Evolutionary conservation across 2,797 vertebrate genomes (phyloP), one percentile per base, ranked within the genome.

Genomic region (Falco cherrug): DNA sequence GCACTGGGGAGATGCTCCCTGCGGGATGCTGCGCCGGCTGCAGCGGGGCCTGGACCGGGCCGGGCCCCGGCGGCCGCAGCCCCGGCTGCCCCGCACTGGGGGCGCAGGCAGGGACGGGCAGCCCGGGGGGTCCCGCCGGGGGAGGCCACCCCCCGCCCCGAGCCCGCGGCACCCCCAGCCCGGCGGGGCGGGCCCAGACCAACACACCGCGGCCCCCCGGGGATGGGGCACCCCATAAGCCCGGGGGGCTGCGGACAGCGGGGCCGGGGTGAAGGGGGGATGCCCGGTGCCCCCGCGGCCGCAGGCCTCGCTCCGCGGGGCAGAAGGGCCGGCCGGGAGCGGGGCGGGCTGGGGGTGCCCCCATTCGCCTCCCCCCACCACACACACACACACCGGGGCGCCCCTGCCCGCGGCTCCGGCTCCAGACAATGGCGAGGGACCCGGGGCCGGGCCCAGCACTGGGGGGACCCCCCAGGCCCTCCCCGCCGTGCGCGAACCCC

Each of bases 371-470:
- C n/a, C 35, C 48, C n/a, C n/a, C n/a, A n/a, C n/a, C n/a, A n/a
- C n/a, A n/a, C n/a, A n/a, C n/a, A n/a, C n/a, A n/a, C n/a, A n/a
- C n/a, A n/a, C n/a, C n/a, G n/a, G 24, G 13, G 43, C 21, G 53
- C 77, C 63, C 53, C 91, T 74, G 51, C 41, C 91, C 71, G 37
- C 60, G 35, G 59, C 79, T 84, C 51, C 71, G 21, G 69, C 67
- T 67, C 41, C 84, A 92, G 91, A 97, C 95, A 95, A 96, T 95
- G 68, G 95, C 89, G 45, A 94, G 69, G 70, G 39, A 45, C 84
- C 43, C 59, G 35, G 35, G 15, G 50, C 35, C 68, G 50, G 84
- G 77, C 73, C 84, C 93, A 54, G 53, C 57, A 56, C 9, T 60
- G 35, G 35, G 41, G 12, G 17, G 50, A 60, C 33, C 69, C 59